Evolutionary conservation across 2,888 invertebrate genomes (phyloP), one percentile per base, ranked within the genome.

Genomic region (Cephus nigrinus): DNA sequence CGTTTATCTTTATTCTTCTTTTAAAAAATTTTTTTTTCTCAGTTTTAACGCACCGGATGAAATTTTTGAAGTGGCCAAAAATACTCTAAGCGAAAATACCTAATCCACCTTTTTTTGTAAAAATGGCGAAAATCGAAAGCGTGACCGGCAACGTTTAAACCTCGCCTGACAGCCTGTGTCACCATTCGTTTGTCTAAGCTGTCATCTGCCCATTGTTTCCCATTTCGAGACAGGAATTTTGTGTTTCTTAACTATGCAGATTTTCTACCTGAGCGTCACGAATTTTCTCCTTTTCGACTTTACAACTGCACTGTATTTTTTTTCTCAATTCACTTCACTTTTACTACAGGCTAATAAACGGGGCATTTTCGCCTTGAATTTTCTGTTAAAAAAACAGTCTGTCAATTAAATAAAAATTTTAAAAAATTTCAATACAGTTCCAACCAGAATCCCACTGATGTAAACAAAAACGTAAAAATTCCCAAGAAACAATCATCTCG

Each of bases 71-170:
- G 1, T 1, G 36, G 15, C 12, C 12, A 36, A 35, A 36, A 40
- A 5, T 40, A 40, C 40, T 40, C 40, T 1, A 30, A 35, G 31
- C 12, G 30, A 15, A 34, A 69, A 33, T n/a, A 32, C 32, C 4
- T 23, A 40, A 40, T 74, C n/a, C 72, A 55, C 36, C 71, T 33
- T 23, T 40, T 36, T 35, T 35, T 4, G 12, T 0, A 68, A 74
- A 82, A 81, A 81, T 75, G 33, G 77, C 68, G 80, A 84, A 85
- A 84, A 78, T 83, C 79, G 84, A 87, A 86, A 86, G 86, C 86
- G 85, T 86, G 84, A 87, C 84, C 15, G 12, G 30, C 11, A 32
- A 32, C 32, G 11, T 69, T 69, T 69, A 32, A 80, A 76, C 76
- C 77, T 74, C 74, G 55, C 71, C 74, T 36, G 32, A 69, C 80